These are phyloP conservation scores for Sminthurinus aureus DNA, from an alignment of 2,888 invertebrate genomes.

Conservation along the genomic window DNA sequence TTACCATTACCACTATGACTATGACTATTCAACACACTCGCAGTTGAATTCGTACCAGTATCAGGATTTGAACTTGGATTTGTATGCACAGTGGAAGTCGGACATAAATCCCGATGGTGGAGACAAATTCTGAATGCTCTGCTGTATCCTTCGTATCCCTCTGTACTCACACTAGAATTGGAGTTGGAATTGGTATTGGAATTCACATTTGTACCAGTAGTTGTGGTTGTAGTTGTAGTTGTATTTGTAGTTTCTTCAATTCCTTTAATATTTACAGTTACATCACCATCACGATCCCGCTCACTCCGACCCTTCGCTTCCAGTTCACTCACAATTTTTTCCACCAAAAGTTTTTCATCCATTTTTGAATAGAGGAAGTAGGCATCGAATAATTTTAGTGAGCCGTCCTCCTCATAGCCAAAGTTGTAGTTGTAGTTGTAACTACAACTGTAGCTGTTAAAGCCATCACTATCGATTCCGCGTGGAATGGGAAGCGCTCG, in stretches of 20 bases:
- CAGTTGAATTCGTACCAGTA: too few relatives aligned
- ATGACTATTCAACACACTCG: constrained; percentile 44
- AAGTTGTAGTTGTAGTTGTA: too few relatives aligned
- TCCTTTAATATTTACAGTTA: constrained; percentile 58
- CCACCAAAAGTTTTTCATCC: constrained; percentile 74
- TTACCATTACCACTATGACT: constrained; percentile 59
- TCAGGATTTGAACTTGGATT: too few relatives aligned
- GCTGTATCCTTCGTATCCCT: constrained; percentile 11
- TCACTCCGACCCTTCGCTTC: constrained; percentile 64
- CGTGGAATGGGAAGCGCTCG: constrained; percentile 50
- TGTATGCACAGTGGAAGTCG: constrained; percentile 53
- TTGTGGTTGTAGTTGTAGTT: constrained; percentile 9
- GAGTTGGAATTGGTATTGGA: too few relatives aligned
- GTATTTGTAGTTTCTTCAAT: constrained; percentile 60
- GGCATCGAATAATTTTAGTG: constrained; percentile 74
- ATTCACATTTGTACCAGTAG: not conserved
- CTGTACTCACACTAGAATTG: too few relatives aligned
- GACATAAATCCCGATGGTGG: constrained; percentile 73
- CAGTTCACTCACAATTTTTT: constrained; percentile 64
- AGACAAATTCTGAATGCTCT: constrained; percentile 69
- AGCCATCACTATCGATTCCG: too few relatives aligned
- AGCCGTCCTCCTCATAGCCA: constrained; percentile 58
- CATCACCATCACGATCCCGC: constrained; percentile 62
- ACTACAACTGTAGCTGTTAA: too few relatives aligned
- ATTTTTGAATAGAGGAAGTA: constrained; percentile 89